phyloP scores from a whole-genome alignment of 1,140 invertebrate species.

The Aporrectodea caliginosa region DNA sequence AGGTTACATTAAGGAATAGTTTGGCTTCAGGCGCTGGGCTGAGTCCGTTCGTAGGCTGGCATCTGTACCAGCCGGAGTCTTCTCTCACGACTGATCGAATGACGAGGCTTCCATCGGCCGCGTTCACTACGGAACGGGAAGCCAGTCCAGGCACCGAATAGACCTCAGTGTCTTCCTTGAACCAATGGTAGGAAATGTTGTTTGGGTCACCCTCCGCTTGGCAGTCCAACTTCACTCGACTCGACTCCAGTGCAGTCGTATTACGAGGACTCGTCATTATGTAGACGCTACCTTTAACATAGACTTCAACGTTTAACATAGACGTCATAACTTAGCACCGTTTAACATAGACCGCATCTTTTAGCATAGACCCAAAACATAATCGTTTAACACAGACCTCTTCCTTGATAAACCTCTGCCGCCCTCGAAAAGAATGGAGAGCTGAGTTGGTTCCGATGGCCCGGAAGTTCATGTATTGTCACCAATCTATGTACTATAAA shows the following conservation, averaged over 20 bases:
- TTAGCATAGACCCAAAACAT: too few species aligned
- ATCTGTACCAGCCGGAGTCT: slow-evolving; percentile 90
- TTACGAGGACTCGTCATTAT: slow-evolving; percentile 85
- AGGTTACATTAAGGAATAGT: slow-evolving; percentile 94
- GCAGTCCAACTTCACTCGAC: slow-evolving; percentile 88
- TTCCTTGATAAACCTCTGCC: too few species aligned
- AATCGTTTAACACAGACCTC: too few species aligned
- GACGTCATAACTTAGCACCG: too few species aligned
- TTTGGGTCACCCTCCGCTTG: slow-evolving; percentile 90
- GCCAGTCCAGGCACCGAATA: slow-evolving; percentile 27
- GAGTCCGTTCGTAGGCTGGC: slow-evolving; percentile 93
- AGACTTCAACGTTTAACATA: too few species aligned
- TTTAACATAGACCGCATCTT: too few species aligned
- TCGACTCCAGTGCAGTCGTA: slow-evolving; percentile 86
- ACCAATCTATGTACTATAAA: too few species aligned
- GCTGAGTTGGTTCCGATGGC: too few species aligned
- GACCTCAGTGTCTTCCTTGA: slow-evolving; percentile 67
- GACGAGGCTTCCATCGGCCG: slow-evolving; percentile 42
- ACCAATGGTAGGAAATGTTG: slow-evolving; percentile 90
- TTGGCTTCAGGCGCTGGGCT: slow-evolving; percentile 88
- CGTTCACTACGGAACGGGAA: slow-evolving; percentile 68
- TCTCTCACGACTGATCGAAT: slow-evolving; percentile 44
- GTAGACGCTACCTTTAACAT: slow-evolving; percentile 77
- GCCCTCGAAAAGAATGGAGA: too few species aligned
- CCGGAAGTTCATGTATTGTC: too few species aligned